These are phyloP conservation scores for Hexactinellida sp. DNA, from an alignment of 37 sponge, comb jelly and placozoan species.

Conservation along the genomic window DNA sequence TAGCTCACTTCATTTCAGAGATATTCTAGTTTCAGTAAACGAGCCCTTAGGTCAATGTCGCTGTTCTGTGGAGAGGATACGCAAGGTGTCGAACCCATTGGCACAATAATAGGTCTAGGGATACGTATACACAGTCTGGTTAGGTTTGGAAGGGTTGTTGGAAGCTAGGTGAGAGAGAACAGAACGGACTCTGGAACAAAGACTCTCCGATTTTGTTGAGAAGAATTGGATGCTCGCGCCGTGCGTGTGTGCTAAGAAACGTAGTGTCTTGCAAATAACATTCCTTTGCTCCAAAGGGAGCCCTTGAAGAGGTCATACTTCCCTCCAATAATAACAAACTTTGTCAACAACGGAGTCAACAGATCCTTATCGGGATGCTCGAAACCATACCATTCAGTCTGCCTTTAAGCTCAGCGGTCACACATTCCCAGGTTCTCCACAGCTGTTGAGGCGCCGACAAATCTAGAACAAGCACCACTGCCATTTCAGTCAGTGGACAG, in stretches of 20 bases:
- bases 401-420: conserved; percentile 47
- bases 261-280: conserved; percentile 68
- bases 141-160: conserved; percentile 28
- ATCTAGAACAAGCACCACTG: conserved; percentile 70
- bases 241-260: conserved; percentile 82
- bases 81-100: too few species aligned
- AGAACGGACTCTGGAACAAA: conserved; percentile 37
- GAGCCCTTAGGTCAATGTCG: too few species aligned
- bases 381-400: conserved; percentile 1
- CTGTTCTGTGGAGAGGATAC: too few species aligned
- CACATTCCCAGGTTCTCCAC: conserved; percentile 54
- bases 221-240: conserved; percentile 79
- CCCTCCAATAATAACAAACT: conserved; percentile 67
- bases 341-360: conserved; percentile 51
- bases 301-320: conserved; percentile 86
- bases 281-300: conserved; percentile 89
- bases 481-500: conserved; percentile 21
- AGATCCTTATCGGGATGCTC: conserved; percentile 61
- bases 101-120: too few species aligned
- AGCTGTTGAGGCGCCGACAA: conserved; percentile 76
- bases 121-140: too few species aligned
- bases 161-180: conserved; percentile 68
- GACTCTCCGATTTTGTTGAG: conserved; percentile 64
- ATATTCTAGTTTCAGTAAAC: too few species aligned
- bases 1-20: too few species aligned